Conservation (phyloP, 2,797 vertebrate genomes). For the Schizopygopsis pylzovi region DNA sequence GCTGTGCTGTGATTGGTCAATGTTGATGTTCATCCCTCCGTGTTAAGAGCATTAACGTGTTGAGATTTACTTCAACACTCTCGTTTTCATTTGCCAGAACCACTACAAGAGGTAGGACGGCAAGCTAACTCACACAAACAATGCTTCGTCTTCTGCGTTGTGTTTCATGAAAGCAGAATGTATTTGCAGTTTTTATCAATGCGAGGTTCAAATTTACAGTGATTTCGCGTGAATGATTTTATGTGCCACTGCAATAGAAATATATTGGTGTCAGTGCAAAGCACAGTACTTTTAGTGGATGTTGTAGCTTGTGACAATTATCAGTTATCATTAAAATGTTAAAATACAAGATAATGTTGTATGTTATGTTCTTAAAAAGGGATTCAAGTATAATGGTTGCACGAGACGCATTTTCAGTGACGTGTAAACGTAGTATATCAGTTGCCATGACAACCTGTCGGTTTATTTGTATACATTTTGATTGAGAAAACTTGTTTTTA, state of each 20-base stretch:
- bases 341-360: no score
- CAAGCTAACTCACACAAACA: background rate
- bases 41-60: constrained; percentile 39
- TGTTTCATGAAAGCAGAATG: background rate
- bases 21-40: constrained; percentile 9
- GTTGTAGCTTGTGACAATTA: background rate
- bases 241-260: background rate
- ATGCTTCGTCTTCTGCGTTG: background rate
- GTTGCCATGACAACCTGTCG: constrained; percentile 37
- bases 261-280: background rate
- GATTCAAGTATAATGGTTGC: background rate
- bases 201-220: background rate
- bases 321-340: background rate
- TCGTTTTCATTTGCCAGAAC: constrained; percentile 27
- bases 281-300: background rate
- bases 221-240: background rate
- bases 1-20: constrained; percentile 50
- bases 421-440: background rate
- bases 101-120: constrained; percentile 34
- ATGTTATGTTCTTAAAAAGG: no score
- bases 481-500: background rate
- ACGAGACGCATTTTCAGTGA: background rate
- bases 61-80: constrained; percentile 27
- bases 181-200: background rate
- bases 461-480: background rate